Conservation (phyloP, 2,888 invertebrate species). For the Phyllotreta striolata region DNA sequence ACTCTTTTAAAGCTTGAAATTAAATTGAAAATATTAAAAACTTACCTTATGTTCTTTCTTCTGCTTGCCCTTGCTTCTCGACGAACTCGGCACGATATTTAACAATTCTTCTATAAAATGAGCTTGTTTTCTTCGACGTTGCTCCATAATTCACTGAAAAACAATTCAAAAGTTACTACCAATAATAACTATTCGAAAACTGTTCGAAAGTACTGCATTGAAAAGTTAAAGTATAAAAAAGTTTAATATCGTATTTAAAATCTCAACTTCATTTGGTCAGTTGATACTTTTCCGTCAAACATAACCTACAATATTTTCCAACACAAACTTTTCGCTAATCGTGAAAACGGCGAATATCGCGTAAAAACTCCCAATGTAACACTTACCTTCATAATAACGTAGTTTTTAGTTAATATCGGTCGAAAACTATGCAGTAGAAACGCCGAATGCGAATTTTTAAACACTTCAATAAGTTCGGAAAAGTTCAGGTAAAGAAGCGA, state of each 20-base stretch:
- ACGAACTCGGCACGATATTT: too few species aligned
- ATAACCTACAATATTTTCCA: slow-evolving; percentile 47
- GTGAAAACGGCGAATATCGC: slow-evolving; percentile 34
- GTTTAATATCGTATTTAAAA: slow-evolving; percentile 1
- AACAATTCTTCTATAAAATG: too few species aligned
- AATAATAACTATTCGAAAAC: too few species aligned
- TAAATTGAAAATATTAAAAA: neutral
- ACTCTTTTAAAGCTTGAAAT: neutral
- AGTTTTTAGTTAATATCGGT: slow-evolving; percentile 28
- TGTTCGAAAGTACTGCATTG: too few species aligned
- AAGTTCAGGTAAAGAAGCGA: slow-evolving; percentile 55
- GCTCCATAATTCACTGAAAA: too few species aligned
- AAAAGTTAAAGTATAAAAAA: neutral
- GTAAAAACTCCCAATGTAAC: slow-evolving; percentile 43
- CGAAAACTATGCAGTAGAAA: slow-evolving; percentile 24
- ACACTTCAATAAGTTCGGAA: slow-evolving; percentile 53
- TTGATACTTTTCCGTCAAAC: slow-evolving; percentile 35
- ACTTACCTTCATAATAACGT: slow-evolving; percentile 40
- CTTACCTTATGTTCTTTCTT: neutral
- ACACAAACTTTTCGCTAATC: slow-evolving; percentile 49
- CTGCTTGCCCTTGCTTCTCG: neutral
- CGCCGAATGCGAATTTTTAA: slow-evolving; percentile 39
- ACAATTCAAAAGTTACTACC: neutral
- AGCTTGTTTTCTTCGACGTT: too few species aligned
- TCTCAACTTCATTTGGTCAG: slow-evolving; percentile 24